Evolutionary conservation across 2,113 vertebrate genomes (phyloP).

Genomic region (Gallinago jamesoni): DNA sequence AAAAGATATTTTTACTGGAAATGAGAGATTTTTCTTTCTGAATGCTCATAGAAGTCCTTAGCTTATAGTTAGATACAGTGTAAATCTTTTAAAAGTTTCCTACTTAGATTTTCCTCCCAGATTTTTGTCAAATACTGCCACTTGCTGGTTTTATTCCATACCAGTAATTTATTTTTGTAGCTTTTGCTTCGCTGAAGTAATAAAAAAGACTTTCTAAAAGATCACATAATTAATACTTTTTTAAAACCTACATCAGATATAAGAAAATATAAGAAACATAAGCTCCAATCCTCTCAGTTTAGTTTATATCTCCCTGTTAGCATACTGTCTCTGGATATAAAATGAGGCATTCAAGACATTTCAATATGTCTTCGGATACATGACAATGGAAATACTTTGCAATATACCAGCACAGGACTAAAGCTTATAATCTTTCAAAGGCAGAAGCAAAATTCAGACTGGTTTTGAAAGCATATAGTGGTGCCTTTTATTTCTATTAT

Average conservation of each 20-base stretch:
- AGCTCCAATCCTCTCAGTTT: neutral
- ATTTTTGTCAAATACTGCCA: slow-evolving; percentile 63
- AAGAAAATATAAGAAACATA: neutral
- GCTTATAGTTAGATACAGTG: neutral
- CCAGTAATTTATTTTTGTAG: neutral
- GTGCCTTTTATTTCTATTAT: neutral
- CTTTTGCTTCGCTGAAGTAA: neutral
- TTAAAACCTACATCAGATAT: neutral
- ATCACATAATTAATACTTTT: neutral
- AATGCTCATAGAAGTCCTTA: neutral
- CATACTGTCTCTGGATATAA: neutral
- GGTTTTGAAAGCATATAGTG: neutral
- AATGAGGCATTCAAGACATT: neutral
- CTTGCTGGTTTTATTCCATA: slow-evolving; percentile 56
- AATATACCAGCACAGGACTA: neutral
- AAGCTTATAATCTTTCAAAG: neutral
- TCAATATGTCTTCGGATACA: neutral
- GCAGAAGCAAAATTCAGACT: neutral
- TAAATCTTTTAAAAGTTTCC: neutral
- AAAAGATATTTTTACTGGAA: neutral
- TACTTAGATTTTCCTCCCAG: neutral
- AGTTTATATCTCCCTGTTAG: neutral
- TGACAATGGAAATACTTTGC: neutral
- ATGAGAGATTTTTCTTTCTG: neutral
- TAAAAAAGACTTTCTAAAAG: neutral